phyloP scores from a whole-genome alignment of 2,797 vertebrate genomes.

The Erethizon dorsatum region DNA sequence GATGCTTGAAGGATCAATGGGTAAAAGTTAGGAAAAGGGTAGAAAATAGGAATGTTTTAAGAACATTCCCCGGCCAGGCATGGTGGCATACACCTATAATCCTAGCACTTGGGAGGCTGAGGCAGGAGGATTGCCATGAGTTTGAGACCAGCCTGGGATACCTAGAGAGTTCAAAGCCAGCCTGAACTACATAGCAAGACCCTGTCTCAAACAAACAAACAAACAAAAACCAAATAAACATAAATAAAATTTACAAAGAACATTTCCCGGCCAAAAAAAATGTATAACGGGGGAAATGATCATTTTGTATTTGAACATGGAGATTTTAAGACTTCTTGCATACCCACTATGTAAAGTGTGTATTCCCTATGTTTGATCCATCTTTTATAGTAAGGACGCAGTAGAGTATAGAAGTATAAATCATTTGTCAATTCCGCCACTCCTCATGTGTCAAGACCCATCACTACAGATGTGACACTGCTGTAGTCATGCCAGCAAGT shows the following conservation, averaged over 20 bases:
- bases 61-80: neutral
- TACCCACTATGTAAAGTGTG: neutral
- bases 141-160: neutral
- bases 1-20: neutral
- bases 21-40: neutral
- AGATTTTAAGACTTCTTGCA: conserved; percentile 19
- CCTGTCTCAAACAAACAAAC: neutral
- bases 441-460: neutral
- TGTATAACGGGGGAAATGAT: neutral
- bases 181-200: neutral
- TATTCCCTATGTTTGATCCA: neutral
- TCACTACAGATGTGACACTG: neutral
- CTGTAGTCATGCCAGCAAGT: neutral
- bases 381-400: neutral
- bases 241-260: neutral
- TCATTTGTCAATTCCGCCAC: neutral
- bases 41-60: neutral
- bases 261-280: neutral
- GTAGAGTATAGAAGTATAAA: neutral
- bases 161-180: neutral
- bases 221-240: neutral
- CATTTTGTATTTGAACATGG: conserved; percentile 28
- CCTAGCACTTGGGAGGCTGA: neutral
- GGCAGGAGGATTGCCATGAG: neutral
- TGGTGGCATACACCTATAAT: neutral